These are phyloP conservation scores for Phrynocephalus forsythii DNA, from an alignment of 2,797 vertebrate genomes.

Conservation along the genomic window DNA sequence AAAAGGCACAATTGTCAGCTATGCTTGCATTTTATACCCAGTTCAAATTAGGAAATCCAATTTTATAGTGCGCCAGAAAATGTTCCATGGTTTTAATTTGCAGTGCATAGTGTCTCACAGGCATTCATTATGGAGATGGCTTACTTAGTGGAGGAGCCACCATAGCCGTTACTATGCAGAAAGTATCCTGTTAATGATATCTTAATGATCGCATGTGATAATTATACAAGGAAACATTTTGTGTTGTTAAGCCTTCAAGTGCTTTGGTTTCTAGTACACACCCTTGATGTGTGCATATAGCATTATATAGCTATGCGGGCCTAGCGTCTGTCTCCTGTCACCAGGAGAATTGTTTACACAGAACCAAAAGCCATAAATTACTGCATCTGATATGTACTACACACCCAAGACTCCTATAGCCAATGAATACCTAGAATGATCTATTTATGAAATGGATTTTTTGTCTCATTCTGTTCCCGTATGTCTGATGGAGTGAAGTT, in stretches of 20 bases:
- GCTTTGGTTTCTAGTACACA: neutral
- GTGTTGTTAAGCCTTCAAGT: neutral
- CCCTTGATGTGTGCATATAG: neutral
- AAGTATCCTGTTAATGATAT: neutral
- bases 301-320: neutral
- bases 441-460: too few species aligned
- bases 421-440: too few species aligned
- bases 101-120: neutral
- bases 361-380: too few species aligned
- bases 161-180: neutral
- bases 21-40: neutral
- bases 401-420: too few species aligned
- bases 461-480: too few species aligned
- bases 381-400: too few species aligned
- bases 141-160: neutral
- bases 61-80: neutral
- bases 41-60: neutral
- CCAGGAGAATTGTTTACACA: too few species aligned
- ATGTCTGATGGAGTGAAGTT: too few species aligned
- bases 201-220: too few species aligned
- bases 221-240: neutral
- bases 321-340: too few species aligned
- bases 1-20: neutral
- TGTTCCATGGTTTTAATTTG: neutral
- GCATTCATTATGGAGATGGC: neutral